Evolutionary conservation across 1,140 invertebrate genomes (phyloP).

Genomic region (Bombus cullumanus): DNA sequence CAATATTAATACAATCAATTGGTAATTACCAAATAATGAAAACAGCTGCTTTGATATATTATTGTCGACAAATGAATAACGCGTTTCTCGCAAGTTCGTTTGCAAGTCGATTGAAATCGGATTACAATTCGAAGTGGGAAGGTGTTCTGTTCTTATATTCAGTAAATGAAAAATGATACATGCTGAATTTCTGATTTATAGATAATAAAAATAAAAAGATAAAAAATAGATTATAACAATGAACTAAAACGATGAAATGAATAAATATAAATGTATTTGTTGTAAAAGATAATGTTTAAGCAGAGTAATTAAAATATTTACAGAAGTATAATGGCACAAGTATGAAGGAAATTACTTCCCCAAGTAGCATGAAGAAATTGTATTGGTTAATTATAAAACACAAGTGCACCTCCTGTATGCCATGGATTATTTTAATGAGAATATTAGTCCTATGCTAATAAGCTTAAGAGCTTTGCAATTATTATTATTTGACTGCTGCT

Average conservation of each 20-base stretch:
- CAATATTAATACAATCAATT: constrained; percentile 63
- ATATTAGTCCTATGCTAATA: constrained; percentile 43
- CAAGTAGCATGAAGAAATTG: constrained; percentile 42
- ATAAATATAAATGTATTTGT: background rate
- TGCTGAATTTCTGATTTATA: constrained; percentile 15
- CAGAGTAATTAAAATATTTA: background rate
- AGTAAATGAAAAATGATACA: background rate
- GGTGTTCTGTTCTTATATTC: background rate
- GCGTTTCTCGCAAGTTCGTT: constrained; percentile 47
- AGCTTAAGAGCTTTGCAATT: constrained; percentile 66
- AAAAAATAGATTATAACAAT: background rate
- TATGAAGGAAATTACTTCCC: constrained; percentile 58
- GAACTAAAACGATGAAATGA: background rate
- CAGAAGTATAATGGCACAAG: background rate
- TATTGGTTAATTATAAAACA: constrained; percentile 68
- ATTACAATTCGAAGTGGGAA: constrained; percentile 21
- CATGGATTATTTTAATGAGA: constrained; percentile 76
- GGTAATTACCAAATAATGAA: constrained; percentile 66
- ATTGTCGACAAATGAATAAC: constrained; percentile 61
- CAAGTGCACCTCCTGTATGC: constrained; percentile 68
- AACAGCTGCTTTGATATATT: constrained; percentile 65
- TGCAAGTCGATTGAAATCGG: constrained; percentile 56
- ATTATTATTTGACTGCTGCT: constrained; percentile 62
- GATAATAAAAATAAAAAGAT: constrained; percentile 3
- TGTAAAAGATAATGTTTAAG: background rate